Base-by-base conservation (phyloP, 2,113 vertebrate genomes). In the Steatornis caripensis region DNA sequence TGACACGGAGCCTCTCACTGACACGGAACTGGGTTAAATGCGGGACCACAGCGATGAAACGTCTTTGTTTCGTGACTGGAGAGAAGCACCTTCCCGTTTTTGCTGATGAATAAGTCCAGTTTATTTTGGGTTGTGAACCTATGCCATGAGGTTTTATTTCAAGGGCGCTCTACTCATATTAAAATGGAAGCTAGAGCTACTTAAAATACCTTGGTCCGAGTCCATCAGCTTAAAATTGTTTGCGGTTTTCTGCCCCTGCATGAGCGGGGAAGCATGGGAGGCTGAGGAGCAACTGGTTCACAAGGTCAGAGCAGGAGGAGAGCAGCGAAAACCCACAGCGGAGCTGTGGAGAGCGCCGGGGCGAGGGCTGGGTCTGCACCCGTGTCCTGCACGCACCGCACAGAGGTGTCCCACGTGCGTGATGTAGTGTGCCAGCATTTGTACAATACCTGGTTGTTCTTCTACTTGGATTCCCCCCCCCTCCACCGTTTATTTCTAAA, bases 141-240 rank as follows among this genome's bases (percentile, higher is more conserved):
- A 10, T 76, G 92, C 94, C 92, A 95, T 69, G 60, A 76, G 30
- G 21, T 45, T 92, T 75, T 58, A 72, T 97, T 97, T 97, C 91
- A 65, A 75, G 77, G 76, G 41, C 70, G 80, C 85, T 65, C 12
- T 74, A 32, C 94, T 43, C 64, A 3, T 45, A 27, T 85, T 62
- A 4, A 54, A 76, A 46, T 91, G 93, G 84, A 96, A 96, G 54
- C 69, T 34, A 74, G 43, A 92, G 85, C 95, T 92, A 36, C 93
- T 96, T 92, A 53, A 95, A 97, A 97, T 93, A 32, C 92, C 84
- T 81, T 79, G 85, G 70, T 34, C 84, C 2, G 65, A 53, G 85
- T 70, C 91, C 79, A 61, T 23, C 48, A 48, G 90, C 72, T 90
- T 61, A 39, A 87, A 83, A 61, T 37, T 23, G 45, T 53, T 85